phyloP scores from a whole-genome alignment of 2,113 vertebrate species.

The Chinchilla lanigera region DNA sequence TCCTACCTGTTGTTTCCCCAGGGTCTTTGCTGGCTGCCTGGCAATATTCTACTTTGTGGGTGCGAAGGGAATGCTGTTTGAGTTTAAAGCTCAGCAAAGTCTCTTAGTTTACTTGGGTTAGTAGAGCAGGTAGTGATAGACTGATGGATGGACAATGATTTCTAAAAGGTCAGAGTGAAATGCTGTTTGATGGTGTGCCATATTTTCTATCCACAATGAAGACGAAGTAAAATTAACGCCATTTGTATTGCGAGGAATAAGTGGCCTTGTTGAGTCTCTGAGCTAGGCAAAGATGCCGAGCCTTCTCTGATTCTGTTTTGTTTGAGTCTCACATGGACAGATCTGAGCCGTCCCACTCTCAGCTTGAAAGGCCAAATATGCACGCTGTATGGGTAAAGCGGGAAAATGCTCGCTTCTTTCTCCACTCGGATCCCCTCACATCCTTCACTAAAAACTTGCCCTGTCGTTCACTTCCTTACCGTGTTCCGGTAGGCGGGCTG shows the following conservation, averaged over 20 bases:
- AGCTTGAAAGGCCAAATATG: background rate
- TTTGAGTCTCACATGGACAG: background rate
- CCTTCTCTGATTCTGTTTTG: slow-evolving; percentile 3
- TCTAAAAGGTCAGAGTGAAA: background rate
- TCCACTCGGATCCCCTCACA: background rate
- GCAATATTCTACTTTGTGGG: background rate
- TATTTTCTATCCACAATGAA: background rate
- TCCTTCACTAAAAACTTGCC: background rate
- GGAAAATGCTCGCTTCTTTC: background rate
- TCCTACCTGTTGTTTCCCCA: background rate
- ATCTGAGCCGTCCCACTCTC: background rate
- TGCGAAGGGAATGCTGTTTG: background rate
- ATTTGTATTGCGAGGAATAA: background rate
- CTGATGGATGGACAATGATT: background rate
- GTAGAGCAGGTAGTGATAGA: background rate
- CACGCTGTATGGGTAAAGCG: background rate
- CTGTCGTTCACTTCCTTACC: background rate
- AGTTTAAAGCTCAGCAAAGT: slow-evolving; percentile 5
- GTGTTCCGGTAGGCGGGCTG: background rate
- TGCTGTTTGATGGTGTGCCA: background rate
- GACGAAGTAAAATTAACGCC: background rate
- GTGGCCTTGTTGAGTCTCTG: background rate
- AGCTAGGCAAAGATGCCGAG: background rate
- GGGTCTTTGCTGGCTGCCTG: background rate
- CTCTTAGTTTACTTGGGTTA: background rate